A percentile compares a stretch with the other conserved stretches of the same genome.
Conservation (phyloP, 1,140 invertebrate genomes). For the Wiebesia pumilae region DNA sequence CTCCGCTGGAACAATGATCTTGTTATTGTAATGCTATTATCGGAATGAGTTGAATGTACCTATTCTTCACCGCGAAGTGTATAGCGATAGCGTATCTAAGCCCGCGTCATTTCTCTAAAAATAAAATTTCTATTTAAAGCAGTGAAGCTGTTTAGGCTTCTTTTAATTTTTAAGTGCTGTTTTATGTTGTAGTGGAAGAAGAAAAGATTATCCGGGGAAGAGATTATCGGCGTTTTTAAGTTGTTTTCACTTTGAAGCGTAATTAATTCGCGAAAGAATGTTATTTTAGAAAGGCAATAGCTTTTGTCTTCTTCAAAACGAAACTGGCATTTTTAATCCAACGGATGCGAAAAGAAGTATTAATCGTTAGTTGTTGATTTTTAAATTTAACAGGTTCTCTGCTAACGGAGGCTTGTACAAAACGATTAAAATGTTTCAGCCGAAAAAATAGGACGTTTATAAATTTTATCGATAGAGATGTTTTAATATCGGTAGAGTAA, state of each 20-base stretch:
- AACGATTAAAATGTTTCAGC: no score
- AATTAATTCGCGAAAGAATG: background rate
- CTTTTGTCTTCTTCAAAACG: background rate
- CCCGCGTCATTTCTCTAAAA: background rate
- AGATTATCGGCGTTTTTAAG: background rate
- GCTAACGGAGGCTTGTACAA: no score
- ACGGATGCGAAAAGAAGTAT: background rate
- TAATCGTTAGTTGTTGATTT: no score
- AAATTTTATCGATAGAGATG: no score
- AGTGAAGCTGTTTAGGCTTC: background rate
- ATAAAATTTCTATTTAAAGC: background rate
- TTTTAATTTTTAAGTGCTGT: background rate
- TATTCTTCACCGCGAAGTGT: background rate
- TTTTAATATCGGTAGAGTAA: no score
- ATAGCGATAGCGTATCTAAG: background rate
- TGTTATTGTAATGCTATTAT: background rate
- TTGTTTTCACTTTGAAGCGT: background rate
- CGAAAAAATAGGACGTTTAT: no score
- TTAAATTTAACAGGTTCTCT: no score
- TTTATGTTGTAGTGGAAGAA: no score
- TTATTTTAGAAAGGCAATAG: background rate
- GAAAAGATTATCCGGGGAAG: background rate
- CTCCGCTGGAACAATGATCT: no score
- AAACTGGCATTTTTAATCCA: background rate
- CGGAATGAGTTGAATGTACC: background rate